A percentile compares a stretch with the other conserved stretches of the same genome.
These are phyloP conservation scores for Xylocopa sonorina DNA, from an alignment of 1,140 invertebrate species.

Conservation along the genomic window DNA sequence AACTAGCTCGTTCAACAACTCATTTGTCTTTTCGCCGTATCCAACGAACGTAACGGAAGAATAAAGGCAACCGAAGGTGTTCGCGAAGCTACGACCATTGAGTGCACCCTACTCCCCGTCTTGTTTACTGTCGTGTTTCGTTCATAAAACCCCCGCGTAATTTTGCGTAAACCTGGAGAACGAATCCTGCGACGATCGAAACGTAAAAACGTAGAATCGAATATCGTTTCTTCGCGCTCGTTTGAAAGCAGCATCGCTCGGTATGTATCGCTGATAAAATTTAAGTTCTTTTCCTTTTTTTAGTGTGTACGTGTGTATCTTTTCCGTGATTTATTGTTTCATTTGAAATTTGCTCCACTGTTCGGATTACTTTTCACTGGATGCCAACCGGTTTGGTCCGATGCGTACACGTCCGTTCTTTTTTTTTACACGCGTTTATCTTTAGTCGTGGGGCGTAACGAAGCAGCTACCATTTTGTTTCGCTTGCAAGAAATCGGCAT, in stretches of 20 bases:
- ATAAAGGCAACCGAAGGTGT: neutral
- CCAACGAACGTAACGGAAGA: neutral
- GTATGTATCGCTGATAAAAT: neutral
- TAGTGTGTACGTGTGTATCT: too few species aligned
- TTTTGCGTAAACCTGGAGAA: neutral
- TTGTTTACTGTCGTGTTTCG: neutral
- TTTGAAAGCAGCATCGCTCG: neutral
- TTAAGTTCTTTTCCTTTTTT: neutral
- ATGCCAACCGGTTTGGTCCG: conserved; percentile 18
- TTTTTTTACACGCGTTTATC: conserved; percentile 11
- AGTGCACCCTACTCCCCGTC: neutral
- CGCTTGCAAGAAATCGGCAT: conserved; percentile 46
- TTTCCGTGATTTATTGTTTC: neutral
- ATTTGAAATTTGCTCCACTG: neutral
- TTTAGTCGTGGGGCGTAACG: conserved; percentile 61
- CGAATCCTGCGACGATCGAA: neutral
- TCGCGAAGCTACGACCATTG: neutral
- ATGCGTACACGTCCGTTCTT: neutral
- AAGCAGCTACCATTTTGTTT: conserved; percentile 77
- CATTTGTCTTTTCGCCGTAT: neutral
- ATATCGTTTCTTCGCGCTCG: neutral
- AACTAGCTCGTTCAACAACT: conserved; percentile 3
- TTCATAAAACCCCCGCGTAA: neutral
- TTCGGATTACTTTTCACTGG: neutral
- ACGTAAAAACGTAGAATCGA: conserved; percentile 9